Percentiles rank a stretch among this genome's conserved stretches.
These are phyloP conservation scores for Epinephelus coioides DNA, from an alignment of 2,797 vertebrate genomes.

Conservation along the genomic window DNA sequence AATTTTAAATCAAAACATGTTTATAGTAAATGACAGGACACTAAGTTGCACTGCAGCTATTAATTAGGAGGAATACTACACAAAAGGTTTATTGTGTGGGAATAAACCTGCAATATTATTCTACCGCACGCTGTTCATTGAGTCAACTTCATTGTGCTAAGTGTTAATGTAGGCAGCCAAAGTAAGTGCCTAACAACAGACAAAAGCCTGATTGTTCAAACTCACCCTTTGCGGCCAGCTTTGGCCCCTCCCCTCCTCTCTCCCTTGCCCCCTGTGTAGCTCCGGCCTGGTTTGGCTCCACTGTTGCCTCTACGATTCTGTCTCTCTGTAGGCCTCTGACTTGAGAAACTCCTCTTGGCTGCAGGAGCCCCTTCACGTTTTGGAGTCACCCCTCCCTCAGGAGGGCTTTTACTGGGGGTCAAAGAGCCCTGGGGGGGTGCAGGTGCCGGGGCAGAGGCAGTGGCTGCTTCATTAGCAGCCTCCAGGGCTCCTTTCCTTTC, in stretches of 20 bases:
- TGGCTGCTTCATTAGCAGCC: conserved; percentile 80
- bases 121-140: conserved; percentile 11
- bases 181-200: conserved; percentile 31
- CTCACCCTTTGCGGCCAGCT: conserved; percentile 94
- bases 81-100: conserved; percentile 32
- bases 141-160: conserved; percentile 47
- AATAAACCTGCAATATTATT: conserved; percentile 31
- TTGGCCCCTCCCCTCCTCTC: conserved; percentile 94
- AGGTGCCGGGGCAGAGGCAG: conserved; percentile 65
- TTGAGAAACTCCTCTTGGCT: conserved; percentile 98
- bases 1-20: conserved; percentile 15
- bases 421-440: conserved; percentile 71
- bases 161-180: conserved; percentile 43
- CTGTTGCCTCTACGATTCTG: conserved; percentile 94
- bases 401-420: conserved; percentile 81
- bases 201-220: conserved; percentile 56
- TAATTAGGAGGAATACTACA: conserved; percentile 31
- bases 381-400: conserved; percentile 82
- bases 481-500: conserved; percentile 91
- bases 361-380: conserved; percentile 91
- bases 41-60: not conserved
- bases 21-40: conserved; percentile 11
- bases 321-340: conserved; percentile 94
- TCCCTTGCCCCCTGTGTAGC: conserved; percentile 92
- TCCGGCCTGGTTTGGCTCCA: conserved; percentile 91